Evolutionary conservation across 2,888 invertebrate species (phyloP).

Genomic region (Phrixothrix hirtus): DNA sequence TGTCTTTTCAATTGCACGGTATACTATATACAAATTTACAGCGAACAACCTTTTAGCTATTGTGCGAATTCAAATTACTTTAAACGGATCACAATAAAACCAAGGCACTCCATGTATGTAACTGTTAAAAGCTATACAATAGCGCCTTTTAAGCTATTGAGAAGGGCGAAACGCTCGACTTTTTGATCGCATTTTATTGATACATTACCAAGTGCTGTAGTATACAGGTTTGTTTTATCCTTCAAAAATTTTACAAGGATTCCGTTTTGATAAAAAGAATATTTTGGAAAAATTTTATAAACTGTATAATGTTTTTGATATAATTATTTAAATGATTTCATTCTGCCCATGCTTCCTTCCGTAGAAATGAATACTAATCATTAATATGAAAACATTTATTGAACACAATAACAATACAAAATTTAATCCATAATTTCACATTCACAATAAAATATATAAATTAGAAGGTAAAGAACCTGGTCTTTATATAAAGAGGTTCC

Average conservation of each 20-base stretch:
- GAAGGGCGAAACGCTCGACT: conserved; percentile 26
- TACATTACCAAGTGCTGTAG: conserved; percentile 37
- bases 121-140: conserved; percentile 27
- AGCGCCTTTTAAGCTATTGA: conserved; percentile 28
- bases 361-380: too few relatives aligned
- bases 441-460: background rate
- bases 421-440: background rate
- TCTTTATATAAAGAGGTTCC: conserved; percentile 11
- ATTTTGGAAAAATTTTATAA: too few relatives aligned
- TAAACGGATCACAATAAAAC: conserved; percentile 24
- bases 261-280: too few relatives aligned
- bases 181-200: conserved; percentile 35
- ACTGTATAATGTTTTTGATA: too few relatives aligned
- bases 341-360: background rate
- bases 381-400: too few relatives aligned
- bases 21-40: conserved; percentile 21
- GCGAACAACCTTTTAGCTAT: conserved; percentile 21
- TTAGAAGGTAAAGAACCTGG: background rate
- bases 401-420: background rate
- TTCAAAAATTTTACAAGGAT: too few relatives aligned
- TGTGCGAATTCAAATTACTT: conserved; percentile 28
- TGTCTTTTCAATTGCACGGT: too few relatives aligned
- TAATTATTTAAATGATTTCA: background rate
- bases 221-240: conserved; percentile 32
- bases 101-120: conserved; percentile 29